A percentile compares a stretch with the other conserved stretches of the same genome.
Evolutionary conservation across 1,140 invertebrate genomes (phyloP).

Genomic region (Aphaenogaster rudis): DNA sequence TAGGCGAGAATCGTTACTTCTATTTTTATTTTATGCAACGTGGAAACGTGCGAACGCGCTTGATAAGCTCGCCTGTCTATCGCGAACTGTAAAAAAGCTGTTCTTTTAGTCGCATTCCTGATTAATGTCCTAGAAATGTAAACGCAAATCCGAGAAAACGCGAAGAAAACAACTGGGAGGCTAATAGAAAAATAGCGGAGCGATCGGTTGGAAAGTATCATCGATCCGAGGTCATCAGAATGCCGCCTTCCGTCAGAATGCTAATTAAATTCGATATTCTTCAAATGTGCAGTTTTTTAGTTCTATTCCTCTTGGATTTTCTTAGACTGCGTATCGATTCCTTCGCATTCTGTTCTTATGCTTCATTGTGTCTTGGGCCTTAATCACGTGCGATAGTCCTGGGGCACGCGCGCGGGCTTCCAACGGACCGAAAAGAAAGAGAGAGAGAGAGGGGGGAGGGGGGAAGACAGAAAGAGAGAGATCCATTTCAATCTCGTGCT

Average conservation of each 20-base stretch:
- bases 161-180: neutral
- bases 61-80: constrained; percentile 38
- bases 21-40: constrained; percentile 42
- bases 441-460: neutral
- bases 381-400: constrained; percentile 45
- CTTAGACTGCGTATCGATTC: neutral
- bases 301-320: neutral
- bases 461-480: neutral
- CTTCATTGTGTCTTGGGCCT: constrained; percentile 21
- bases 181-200: neutral
- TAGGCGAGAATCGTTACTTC: constrained; percentile 12
- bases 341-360: neutral
- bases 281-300: neutral
- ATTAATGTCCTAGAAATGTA: constrained; percentile 23
- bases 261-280: constrained; percentile 21
- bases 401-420: constrained; percentile 30
- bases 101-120: neutral
- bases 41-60: constrained; percentile 9
- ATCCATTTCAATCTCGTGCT: constrained; percentile 42
- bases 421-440: neutral
- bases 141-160: neutral
- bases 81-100: constrained; percentile 25
- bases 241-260: neutral
- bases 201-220: neutral
- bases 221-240: neutral